Evolutionary conservation across 2,113 vertebrate genomes (phyloP).

Genomic region (Phylloscopus trochilus): DNA sequence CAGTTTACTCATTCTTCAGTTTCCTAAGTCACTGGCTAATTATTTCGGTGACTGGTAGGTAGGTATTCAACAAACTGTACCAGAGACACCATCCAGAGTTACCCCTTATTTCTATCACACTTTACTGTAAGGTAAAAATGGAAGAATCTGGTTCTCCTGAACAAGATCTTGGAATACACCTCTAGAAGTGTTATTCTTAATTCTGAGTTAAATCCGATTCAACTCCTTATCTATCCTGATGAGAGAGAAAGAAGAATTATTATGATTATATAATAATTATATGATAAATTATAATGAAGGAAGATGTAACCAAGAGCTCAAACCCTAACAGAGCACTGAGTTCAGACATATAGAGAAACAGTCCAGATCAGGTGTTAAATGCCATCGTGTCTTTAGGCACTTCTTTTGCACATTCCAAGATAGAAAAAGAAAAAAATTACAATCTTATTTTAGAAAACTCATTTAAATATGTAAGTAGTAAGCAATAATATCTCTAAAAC

Average conservation of each 20-base stretch:
- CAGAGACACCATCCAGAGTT: background rate
- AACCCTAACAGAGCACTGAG: background rate
- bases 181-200: background rate
- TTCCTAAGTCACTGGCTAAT: background rate
- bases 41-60: background rate
- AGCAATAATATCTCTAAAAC: background rate
- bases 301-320: background rate
- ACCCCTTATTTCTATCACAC: background rate
- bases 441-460: background rate
- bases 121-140: background rate
- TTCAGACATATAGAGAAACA: background rate
- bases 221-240: background rate
- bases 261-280: background rate
- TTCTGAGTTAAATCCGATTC: background rate
- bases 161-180: background rate
- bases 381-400: background rate
- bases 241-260: background rate
- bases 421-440: background rate
- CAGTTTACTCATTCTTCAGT: background rate
- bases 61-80: background rate
- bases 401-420: background rate
- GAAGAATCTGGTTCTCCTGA: background rate
- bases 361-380: background rate
- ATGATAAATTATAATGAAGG: background rate
- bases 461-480: background rate